Evolutionary conservation across 1,140 invertebrate species (phyloP), one percentile per base, ranked within the genome.

Genomic region (Polyergus mexicanus): DNA sequence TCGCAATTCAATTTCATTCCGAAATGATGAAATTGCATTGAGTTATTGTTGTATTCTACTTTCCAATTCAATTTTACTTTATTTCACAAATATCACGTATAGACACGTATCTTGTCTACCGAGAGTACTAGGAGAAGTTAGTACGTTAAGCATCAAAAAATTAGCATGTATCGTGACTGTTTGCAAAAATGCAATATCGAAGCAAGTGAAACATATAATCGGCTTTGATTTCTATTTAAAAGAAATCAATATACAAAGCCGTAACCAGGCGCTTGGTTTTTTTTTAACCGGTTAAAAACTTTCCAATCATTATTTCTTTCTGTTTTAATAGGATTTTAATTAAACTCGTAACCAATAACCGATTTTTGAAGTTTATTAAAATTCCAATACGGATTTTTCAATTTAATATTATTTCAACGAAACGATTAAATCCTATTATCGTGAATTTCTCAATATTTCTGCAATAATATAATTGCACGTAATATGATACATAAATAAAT

Each of bases 141-240:
- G 28, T 74, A 32, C 22, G 6, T 56, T 69, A 60, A 83, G 68
- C 38, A 62, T 41, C 38, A 74, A 68, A 54, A 83, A 83, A 72
- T 80, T 80, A 80, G 68, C 68, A 83, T 72, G 68, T 83, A 83
- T 74, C 54, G 38, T 54, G 66, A 60, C 19, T 83, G 41, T 83
- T 83, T 74, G 54, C 54, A 72, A 83, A 83, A 83, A 69, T 74
- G 78, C 54, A 83, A 74, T 74, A 83, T 56, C 60, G 47, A 83
- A 83, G 32, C 68, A 69, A 74, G 78, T 83, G 68, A 83, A 83
- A 83, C 44, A 68, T 83, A 51, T 51, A 83, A 83, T 83, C 78
- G 78, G 78, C 78, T 83, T 83, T 83, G 78, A 83, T 83, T 83
- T 83, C 78, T 83, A 83, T 83, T 83, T 83, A 83, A 83, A 83